phyloP scores from a whole-genome alignment of 2,113 vertebrate genomes.

The Halichoerus grypus region DNA sequence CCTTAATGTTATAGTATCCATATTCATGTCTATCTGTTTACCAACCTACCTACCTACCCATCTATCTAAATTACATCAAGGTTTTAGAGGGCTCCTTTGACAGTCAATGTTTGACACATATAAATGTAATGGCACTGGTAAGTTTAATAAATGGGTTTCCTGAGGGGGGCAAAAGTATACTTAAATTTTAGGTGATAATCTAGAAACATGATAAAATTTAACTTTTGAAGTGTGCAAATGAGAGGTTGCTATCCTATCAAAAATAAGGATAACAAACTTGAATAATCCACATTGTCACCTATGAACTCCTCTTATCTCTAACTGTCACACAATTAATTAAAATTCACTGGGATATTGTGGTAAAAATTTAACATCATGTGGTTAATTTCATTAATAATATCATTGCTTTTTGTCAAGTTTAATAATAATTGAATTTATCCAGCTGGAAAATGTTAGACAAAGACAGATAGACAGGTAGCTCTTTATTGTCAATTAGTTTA shows the following conservation, averaged over 20 bases:
- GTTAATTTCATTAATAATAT: conserved; percentile 86
- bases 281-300: neutral
- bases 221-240: conserved; percentile 67
- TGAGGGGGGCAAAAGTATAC: neutral
- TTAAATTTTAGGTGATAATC: conserved; percentile 57
- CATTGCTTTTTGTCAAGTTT: conserved; percentile 83
- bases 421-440: conserved; percentile 84
- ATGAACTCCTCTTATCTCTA: conserved; percentile 51
- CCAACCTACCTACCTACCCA: neutral
- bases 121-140: neutral
- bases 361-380: conserved; percentile 81
- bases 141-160: neutral
- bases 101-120: conserved; percentile 3
- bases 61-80: neutral
- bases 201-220: conserved; percentile 70
- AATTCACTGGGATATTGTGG: conserved; percentile 76
- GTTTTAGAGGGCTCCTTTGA: neutral
- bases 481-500: conserved; percentile 84
- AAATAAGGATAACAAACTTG: conserved; percentile 71
- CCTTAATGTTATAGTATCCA: neutral
- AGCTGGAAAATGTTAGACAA: conserved; percentile 86
- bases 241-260: conserved; percentile 50
- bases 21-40: neutral
- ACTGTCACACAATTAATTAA: conserved; percentile 82
- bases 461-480: conserved; percentile 82